Evolutionary conservation across 2,113 vertebrate species (phyloP).

Genomic region (Pterocles burchelli): DNA sequence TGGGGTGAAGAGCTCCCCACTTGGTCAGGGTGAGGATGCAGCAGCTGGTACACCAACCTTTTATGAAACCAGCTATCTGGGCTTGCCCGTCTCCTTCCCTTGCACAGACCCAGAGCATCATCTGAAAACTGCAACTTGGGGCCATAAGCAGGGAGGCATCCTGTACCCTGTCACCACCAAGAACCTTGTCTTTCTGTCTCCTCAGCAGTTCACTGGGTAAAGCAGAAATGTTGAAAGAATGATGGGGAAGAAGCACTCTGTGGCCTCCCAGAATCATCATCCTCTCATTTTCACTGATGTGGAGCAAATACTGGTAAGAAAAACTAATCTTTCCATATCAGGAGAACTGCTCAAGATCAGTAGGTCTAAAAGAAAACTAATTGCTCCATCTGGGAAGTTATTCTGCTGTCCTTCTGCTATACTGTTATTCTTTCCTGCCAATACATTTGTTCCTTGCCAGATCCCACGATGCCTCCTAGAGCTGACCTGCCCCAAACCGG

Average conservation of each 20-base stretch:
- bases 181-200: background rate
- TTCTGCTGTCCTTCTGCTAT: background rate
- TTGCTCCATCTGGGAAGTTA: background rate
- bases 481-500: background rate
- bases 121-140: background rate
- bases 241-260: background rate
- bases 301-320: background rate
- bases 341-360: background rate
- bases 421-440: background rate
- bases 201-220: background rate
- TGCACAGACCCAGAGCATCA: background rate
- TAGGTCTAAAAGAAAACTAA: background rate
- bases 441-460: background rate
- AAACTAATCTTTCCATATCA: background rate
- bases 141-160: background rate
- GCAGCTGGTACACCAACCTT: background rate
- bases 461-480: background rate
- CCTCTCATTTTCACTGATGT: background rate
- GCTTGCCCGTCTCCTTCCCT: background rate
- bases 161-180: background rate
- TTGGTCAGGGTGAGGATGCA: background rate
- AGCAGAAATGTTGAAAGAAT: background rate
- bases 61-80: background rate
- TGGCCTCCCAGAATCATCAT: background rate
- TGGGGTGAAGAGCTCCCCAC: background rate